Base-by-base conservation (phyloP, 2,888 invertebrate species). In the Harpalus rufipes region DNA sequence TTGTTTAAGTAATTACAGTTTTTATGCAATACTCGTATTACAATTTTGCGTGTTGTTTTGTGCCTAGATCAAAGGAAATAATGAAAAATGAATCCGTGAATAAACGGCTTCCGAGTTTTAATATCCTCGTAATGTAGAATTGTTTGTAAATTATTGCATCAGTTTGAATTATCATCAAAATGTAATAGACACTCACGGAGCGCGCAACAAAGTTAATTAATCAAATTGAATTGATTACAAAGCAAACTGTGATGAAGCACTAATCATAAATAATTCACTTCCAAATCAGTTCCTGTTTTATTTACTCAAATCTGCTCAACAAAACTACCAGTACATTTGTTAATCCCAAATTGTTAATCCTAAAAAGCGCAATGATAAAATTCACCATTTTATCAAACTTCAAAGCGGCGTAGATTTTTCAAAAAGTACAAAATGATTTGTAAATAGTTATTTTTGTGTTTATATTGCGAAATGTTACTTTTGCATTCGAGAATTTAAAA, bases 171-270 rank as follows among this genome's bases (percentile, higher is more conserved):
- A 39, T 32, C n/a, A 32, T 39, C 25, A 25, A 63, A 68, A 32
- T 39, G 68, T 32, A 68, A 68, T 68, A 32, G 32, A 68, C 39
- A 68, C 39, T 32, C 25, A 25, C 14, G 32, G 10, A 25, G 14
- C 39, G 32, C 14, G 14, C 14, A 39, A 12, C 68, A 68, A 68
- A 68, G 68, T 68, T 68, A 68, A 68, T 68, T 68, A 68, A 68
- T 68, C 68, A 68, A 39, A 68, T 68, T 39, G 14, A 68, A 68
- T 68, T 68, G 68, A 68, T 68, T 68, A 68, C 68, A 68, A 68
- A 39, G 32, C 68, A 68, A 63, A 16, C 21, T 63, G 25, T 63
- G 63, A 21, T 68, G 68, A 68, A 68, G 32, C 39, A 68, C 68
- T 68, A 68, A 68, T 68, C 12, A 68, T 68, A 68, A 68, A 68